Evolutionary conservation across 2,888 invertebrate species (phyloP), one percentile per base, ranked within the genome.

Genomic region (Microctonus hyperodae): DNA sequence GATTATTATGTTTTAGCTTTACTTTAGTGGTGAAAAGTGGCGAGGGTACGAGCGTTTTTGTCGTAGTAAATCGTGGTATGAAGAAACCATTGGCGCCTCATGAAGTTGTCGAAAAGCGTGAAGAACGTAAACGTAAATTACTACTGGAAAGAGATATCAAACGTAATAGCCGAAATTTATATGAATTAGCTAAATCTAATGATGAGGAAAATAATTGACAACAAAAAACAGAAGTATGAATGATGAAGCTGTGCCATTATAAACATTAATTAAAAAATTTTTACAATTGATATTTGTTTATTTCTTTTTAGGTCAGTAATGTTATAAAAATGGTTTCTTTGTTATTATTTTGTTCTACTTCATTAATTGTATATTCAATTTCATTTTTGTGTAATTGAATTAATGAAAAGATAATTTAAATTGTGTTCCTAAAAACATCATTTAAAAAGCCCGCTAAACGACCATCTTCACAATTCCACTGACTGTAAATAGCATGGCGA

Each of bases 21-120:
- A 82, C 76, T 28, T 76, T 84, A 51, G 80, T 81, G 48, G 78
- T 84, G 48, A 84, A 81, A 70, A 79, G 78, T 33, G 79, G 78
- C 5, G 83, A 84, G 48, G 79, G 80, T 51, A 79, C 77, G 56
- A 80, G 82, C 23, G 78, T 84, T 37, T 80, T 78, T 60, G 83
- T 84, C 64, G 79, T 71, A 58, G 74, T 80, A 13, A 77, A 68
- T 28, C 70, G 74, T 20, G 82, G 80, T 28, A 76, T 84, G 33
- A 67, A 74, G 3, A 81, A 81, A 71, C 83, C 84, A 13, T 69
- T 73, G 55, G 63, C 75, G 28, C 80, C 80, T 25, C 78, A 79
- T 57, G 73, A 70, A 40, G 74, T 75, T 10, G 80, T 79, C 67
- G 55, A 64, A 35, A 64, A 74, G 60, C 81, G 77, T 56, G 74